Evolutionary conservation across 2,113 vertebrate species (phyloP).

Genomic region (Rhabdomys dilectus): DNA sequence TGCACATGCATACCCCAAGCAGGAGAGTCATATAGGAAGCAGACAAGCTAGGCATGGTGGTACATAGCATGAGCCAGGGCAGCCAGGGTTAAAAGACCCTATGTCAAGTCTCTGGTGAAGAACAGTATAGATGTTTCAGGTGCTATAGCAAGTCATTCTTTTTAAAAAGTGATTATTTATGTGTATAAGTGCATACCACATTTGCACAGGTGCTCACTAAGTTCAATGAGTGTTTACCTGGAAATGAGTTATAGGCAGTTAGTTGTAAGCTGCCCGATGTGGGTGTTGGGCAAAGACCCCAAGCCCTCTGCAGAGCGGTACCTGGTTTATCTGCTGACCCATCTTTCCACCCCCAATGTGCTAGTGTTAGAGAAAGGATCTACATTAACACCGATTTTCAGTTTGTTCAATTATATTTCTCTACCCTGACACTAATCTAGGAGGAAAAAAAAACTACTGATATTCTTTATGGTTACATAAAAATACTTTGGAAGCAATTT

Average conservation of each 20-base stretch:
- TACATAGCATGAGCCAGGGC: neutral
- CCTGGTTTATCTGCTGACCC: neutral
- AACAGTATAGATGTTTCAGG: neutral
- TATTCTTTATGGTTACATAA: neutral
- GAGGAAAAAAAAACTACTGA: neutral
- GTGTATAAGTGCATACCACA: neutral
- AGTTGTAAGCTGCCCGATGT: neutral
- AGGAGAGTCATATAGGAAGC: neutral
- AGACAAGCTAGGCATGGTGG: neutral
- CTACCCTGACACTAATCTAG: neutral
- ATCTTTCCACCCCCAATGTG: neutral
- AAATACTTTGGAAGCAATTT: neutral
- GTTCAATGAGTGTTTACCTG: neutral
- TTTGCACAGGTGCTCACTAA: too few species aligned
- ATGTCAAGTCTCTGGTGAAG: neutral
- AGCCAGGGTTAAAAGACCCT: neutral
- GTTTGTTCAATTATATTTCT: neutral
- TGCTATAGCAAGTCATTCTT: neutral
- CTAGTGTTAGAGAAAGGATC: neutral
- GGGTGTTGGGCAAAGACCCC: neutral
- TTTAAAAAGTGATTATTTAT: neutral
- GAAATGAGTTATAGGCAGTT: neutral
- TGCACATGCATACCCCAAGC: neutral
- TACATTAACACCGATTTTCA: neutral
- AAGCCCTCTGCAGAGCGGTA: neutral